phyloP scores from a whole-genome alignment of 2,113 vertebrate genomes.

The Mobula hypostoma region DNA sequence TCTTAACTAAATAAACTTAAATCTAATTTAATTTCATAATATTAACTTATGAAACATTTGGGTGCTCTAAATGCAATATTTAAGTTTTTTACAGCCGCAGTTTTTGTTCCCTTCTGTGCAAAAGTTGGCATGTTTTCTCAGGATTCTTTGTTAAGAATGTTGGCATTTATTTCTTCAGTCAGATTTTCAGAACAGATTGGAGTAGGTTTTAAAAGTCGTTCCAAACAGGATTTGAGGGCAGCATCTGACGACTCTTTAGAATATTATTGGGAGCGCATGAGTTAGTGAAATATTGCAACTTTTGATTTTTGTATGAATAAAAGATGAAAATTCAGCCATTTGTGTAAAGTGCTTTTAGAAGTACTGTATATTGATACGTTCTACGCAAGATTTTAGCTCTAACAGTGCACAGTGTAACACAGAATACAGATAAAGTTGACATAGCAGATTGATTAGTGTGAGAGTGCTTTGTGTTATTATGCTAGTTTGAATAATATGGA shows the following conservation, averaged over 20 bases:
- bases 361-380: background rate
- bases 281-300: background rate
- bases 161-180: background rate
- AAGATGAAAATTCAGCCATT: background rate
- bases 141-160: conserved; percentile 33
- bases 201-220: background rate
- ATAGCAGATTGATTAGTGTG: background rate
- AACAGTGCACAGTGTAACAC: background rate
- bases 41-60: background rate
- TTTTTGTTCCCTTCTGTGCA: background rate
- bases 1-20: background rate
- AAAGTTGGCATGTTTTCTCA: background rate
- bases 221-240: background rate
- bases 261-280: background rate
- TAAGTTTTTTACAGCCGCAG: background rate
- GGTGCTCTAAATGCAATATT: background rate
- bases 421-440: background rate
- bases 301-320: background rate
- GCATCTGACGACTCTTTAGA: background rate
- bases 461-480: background rate
- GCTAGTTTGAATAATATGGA: conserved; percentile 4
- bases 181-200: background rate
- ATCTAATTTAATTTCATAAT: background rate
- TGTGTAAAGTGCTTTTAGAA: background rate
- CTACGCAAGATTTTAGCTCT: background rate